Conservation (phyloP, 2,888 invertebrate genomes). For the Athalia circularis region DNA sequence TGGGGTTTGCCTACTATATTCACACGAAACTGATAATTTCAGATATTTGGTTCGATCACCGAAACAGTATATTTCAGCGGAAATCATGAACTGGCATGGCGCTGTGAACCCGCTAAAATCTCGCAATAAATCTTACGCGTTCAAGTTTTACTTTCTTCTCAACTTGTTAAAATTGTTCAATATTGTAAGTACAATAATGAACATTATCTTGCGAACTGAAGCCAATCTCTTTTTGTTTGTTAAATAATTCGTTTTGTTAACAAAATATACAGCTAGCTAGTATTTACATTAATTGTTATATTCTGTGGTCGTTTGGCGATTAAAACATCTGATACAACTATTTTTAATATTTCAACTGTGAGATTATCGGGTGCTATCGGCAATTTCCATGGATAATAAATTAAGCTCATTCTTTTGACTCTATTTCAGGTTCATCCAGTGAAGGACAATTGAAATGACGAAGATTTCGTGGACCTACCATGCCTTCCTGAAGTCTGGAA, state of each 20-base stretch:
- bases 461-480: slow-evolving; percentile 84
- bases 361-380: neutral
- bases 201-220: neutral
- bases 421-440: slow-evolving; percentile 74
- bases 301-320: neutral
- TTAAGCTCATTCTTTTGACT: neutral
- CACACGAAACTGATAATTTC: neutral
- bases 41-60: neutral
- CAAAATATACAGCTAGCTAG: neutral
- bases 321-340: neutral
- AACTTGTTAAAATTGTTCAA: too few species aligned
- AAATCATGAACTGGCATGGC: too few species aligned
- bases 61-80: too few species aligned
- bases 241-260: slow-evolving; percentile 10
- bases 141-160: too few species aligned
- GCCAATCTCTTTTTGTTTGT: neutral
- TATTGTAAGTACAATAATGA: too few species aligned
- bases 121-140: too few species aligned
- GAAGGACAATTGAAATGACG: slow-evolving; percentile 83
- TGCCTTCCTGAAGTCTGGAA: slow-evolving; percentile 78
- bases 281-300: neutral
- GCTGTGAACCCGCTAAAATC: too few species aligned
- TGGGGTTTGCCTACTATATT: neutral
- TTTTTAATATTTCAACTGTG: neutral
- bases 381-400: neutral